Conservation (phyloP, 1,140 invertebrate genomes). For the Oppia nitens region DNA sequence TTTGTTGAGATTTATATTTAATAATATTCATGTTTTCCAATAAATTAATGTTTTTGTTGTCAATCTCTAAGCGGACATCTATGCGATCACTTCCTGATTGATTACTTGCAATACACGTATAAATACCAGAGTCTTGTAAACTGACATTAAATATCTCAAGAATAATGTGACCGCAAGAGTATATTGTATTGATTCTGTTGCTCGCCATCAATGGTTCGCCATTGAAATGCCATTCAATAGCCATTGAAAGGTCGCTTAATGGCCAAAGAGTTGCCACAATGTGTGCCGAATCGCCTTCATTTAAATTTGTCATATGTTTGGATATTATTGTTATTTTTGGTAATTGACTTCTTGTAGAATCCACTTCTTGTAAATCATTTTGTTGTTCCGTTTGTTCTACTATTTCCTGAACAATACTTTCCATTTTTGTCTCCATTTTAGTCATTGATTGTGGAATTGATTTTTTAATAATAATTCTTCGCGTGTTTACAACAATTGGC, state of each 20-base stretch:
- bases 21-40: not conserved
- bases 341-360: not conserved
- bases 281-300: constrained; percentile 73
- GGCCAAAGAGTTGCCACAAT: constrained; percentile 90
- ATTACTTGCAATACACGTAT: constrained; percentile 35
- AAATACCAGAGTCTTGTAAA: constrained; percentile 61
- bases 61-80: constrained; percentile 58
- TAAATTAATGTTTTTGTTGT: not conserved
- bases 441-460: not conserved
- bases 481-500: no score
- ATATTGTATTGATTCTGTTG: constrained; percentile 71
- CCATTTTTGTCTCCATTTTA: not conserved
- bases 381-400: not conserved
- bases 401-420: not conserved
- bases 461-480: not conserved
- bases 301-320: constrained; percentile 66
- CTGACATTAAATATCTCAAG: constrained; percentile 77
- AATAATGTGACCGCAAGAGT: constrained; percentile 88
- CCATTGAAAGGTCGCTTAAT: constrained; percentile 76
- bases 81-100: constrained; percentile 40
- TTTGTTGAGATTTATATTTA: constrained; percentile 5
- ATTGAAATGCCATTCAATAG: constrained; percentile 60
- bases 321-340: constrained; percentile 52
- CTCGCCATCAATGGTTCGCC: constrained; percentile 38
- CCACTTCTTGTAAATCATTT: not conserved